Evolutionary conservation across 2,113 vertebrate species (phyloP).

Genomic region (Ahaetulla prasina): DNA sequence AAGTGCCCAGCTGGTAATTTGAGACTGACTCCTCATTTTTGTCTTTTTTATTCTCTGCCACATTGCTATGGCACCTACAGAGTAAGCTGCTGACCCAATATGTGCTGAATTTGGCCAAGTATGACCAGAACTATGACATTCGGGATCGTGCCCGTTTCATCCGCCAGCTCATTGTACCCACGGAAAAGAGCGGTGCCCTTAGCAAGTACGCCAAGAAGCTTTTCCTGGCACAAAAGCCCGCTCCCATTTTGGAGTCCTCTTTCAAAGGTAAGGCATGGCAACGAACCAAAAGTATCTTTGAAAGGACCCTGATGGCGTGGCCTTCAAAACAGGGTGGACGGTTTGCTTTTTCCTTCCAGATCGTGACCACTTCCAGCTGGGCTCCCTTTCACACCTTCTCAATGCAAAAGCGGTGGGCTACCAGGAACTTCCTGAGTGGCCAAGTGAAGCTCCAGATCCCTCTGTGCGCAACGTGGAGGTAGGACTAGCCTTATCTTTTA

Average conservation of each 20-base stretch:
- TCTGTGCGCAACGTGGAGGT: constrained; percentile 99
- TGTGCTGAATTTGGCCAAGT: constrained; percentile 95
- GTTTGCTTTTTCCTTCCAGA: constrained; percentile 61
- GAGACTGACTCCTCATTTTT: no score
- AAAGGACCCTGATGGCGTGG: no score
- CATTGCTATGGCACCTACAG: not conserved
- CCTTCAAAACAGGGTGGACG: not conserved
- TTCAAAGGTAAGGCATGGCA: constrained; percentile 85
- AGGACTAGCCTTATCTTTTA: accelerated
- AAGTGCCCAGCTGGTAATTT: not conserved
- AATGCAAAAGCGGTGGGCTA: constrained; percentile 95
- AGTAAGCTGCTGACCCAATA: constrained; percentile 96
- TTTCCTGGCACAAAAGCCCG: constrained; percentile 94
- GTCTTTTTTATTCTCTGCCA: not conserved
- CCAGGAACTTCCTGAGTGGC: constrained; percentile 97
- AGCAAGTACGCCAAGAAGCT: constrained; percentile 97
- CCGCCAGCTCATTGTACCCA: constrained; percentile 95
- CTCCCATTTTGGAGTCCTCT: constrained; percentile 91
- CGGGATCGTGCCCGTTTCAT: constrained; percentile 94
- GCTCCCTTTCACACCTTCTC: constrained; percentile 92
- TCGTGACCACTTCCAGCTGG: constrained; percentile 96
- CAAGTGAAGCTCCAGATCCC: constrained; percentile 89
- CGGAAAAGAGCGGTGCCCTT: constrained; percentile 90
- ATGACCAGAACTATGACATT: constrained; percentile 98
- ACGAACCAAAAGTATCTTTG: not conserved